Evolutionary conservation across 1,140 invertebrate species (phyloP), one percentile per base, ranked within the genome.

Genomic region (Schlechtendalia chinensis): DNA sequence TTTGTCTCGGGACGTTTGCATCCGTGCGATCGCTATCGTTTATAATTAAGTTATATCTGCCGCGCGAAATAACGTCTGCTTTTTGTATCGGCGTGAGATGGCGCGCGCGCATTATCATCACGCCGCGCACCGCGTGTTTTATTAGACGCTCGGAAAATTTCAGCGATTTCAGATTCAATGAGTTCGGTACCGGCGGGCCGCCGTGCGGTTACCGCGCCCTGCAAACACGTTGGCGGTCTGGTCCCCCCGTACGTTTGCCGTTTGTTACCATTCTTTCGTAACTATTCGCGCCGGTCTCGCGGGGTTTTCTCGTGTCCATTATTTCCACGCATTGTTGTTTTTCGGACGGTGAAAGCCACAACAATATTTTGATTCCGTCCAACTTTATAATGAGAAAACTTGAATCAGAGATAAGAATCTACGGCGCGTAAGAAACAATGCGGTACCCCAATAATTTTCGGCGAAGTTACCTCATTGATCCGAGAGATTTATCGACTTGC

Each of bases 371-470:
- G 75, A 79, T 79, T 63, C 39, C 58, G 75, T 63, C 61, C 45
- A 79, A 79, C 75, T 79, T 79, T 79, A 61, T 79, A 79, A 79
- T 79, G 75, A 79, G 75, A 79, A 79, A 79, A 79, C 75, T 79
- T 79, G 75, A 79, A 63, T 63, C 22, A 10, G 11, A 63, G 75
- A 79, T 79, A 79, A 79, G 75, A 79, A 79, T 79, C 22, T n/a
- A 39, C 32, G 22, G 54, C 11, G 74, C n/a, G 56, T 11, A 22
- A 22, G 56, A 77, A 59, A 79, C 58, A 79, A 79, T 79, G 58
- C 58, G 47, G 47, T 11, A 11, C 5, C 59, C 72, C 22, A 74
- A 74, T 59, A 77, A 77, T 77, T 77, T 61, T 45, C 75, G 19
- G 17, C 16, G 29, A 61, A 63, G 39, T 77, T 77, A 32, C 12